Evolutionary conservation across 92 coral and sea anemone species (phyloP), one percentile per base, ranked within the genome.

Genomic region (Isaurus tuberculatus): DNA sequence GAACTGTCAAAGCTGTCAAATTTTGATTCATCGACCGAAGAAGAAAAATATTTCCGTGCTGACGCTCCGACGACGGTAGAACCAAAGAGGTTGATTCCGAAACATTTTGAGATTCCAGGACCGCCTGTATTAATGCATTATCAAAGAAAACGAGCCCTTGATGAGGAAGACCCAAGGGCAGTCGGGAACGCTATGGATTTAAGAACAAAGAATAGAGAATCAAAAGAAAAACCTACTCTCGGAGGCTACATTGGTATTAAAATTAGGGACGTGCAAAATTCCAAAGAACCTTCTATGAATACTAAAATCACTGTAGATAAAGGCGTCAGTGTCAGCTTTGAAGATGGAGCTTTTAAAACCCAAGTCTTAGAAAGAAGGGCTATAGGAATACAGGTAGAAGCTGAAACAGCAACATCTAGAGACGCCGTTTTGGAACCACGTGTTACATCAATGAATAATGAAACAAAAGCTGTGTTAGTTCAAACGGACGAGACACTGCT

Each of bases 1-100:
- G 94, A 91, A 40, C 57, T 96, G 63, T 96, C 99, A 7, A 92
- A 92, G 32, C 86, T 97, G 26, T 92, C 95, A 31, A 95, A 88
- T 44, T 86, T 86, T 1, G 81, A 87, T 19, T 68, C 83, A 71
- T 87, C 92, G 20, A 91, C 86, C 15, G 95, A 94, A 60, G 98
- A 94, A 34, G 86, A 94, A 68, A 68, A 83, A 65, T 94, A 94
- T 63, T 84, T 84, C 40, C 72, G 88, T 31, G 86, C 73, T 30
- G 92, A 89, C 17, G 75, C 65, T 73, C 84, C 89, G 10, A 79
- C 25, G 36, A 80, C 87, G 25, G 32, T 33, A 67, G 20, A n/a
- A 32, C 3, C 42, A 28, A 64, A 37, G 71, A 36, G 20, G 0
- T 57, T 70, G 33, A 14, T 57, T 36, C 49, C 42, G 25, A 19